Evolutionary conservation across 23 tunicate genomes (phyloP), one percentile per base, ranked within the genome.

Genomic region (Trididemnum miniatum): DNA sequence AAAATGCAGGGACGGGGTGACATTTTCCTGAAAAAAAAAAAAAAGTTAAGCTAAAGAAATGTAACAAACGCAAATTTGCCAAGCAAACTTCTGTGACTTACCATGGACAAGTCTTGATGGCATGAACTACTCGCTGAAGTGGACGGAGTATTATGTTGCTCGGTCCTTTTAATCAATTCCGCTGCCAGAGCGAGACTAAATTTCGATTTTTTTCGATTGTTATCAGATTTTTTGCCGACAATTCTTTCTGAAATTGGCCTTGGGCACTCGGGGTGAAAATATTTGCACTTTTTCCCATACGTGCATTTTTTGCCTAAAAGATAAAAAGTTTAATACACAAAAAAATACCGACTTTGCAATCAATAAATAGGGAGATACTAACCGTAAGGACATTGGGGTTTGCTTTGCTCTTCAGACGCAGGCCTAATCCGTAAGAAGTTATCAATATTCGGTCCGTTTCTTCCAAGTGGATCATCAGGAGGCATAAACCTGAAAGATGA

Each of bases 341-440:
- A n/a, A n/a, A n/a, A n/a, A n/a, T n/a, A n/a, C n/a, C n/a, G n/a
- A n/a, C n/a, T n/a, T n/a, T n/a, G n/a, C n/a, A n/a, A n/a, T n/a
- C n/a, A n/a, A n/a, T n/a, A n/a, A n/a, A n/a, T n/a, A n/a, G n/a
- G n/a, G n/a, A n/a, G n/a, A n/a, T 69, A 74, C 76, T 54, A 34
- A 90, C 96, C 96, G 38, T 92, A 92, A 5, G 97, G 97, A 59
- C 97, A 92, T 59, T 91, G 89, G 0, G 90, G 96, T 60, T 79
- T 83, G 78, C 52, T 87, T 30, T 87, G 91, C 51, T 86, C 92
- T 79, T 92, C 97, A 0, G 92, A 72, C 0, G 88, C 85, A 18
- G 89, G 86, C 22, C 97, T 52, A n/a, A 75, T 87, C 0, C 97
- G 85, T 25, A 92, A 62, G 38, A 92, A 92, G 51, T 92, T 92